Percentiles rank a stretch among this genome's conserved stretches.
Evolutionary conservation across 2,888 invertebrate genomes (phyloP).

Genomic region (Steromphala cineraria): DNA sequence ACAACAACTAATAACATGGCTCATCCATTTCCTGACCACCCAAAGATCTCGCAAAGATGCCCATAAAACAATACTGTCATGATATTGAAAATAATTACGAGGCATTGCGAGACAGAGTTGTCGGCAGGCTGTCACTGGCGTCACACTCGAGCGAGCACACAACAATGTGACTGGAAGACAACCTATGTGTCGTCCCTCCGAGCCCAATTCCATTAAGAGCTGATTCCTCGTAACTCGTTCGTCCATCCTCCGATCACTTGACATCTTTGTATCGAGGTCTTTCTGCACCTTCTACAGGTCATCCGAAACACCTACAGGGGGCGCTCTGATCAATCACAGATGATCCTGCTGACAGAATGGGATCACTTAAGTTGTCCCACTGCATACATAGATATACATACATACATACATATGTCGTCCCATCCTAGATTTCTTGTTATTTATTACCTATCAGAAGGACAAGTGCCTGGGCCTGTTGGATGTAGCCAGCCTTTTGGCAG

Average conservation of each 20-base stretch:
- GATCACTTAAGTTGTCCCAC: slow-evolving; percentile 24
- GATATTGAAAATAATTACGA: neutral
- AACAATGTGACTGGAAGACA: neutral
- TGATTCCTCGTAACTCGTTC: neutral
- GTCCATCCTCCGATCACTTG: neutral
- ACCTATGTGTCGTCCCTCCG: neutral
- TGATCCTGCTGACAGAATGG: slow-evolving; percentile 37
- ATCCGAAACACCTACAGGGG: neutral
- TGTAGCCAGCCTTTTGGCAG: neutral
- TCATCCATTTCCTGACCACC: neutral
- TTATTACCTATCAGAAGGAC: slow-evolving; percentile 12
- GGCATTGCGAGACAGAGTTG: neutral
- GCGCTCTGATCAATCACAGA: slow-evolving; percentile 49
- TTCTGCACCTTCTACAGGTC: neutral
- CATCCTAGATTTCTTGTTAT: slow-evolving; percentile 20
- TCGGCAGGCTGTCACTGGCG: neutral
- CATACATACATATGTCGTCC: slow-evolving; percentile 3
- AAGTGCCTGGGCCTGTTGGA: neutral
- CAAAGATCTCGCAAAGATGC: neutral
- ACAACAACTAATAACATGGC: no score
- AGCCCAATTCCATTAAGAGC: neutral
- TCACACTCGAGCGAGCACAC: slow-evolving; percentile 9
- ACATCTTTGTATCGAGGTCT: neutral
- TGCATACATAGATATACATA: slow-evolving; percentile 16
- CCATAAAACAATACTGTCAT: neutral